Base-by-base conservation (phyloP, 2,113 vertebrate species). In the Pseudopipra pipra region DNA sequence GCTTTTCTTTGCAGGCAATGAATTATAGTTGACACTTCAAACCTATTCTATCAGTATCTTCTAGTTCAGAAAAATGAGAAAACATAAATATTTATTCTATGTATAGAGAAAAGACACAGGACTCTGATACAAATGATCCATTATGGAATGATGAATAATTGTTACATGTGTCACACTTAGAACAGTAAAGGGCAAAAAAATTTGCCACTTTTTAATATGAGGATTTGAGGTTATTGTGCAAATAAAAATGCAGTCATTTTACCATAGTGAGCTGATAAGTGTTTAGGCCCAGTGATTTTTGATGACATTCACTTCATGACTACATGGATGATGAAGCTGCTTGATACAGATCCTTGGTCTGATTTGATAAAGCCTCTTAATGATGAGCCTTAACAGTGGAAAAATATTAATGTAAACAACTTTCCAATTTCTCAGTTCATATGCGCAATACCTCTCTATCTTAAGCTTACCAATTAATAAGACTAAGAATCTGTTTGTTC, bases 21-120 rank as follows among this genome's bases (percentile, higher is more conserved):
- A 98, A 98, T 98, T 98, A 98, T 92, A 97, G 96, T 58, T 98
- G 97, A 97, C 97, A 98, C 92, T 97, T 97, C 92, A 97, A 97
- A 96, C 82, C 96, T 95, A 97, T 96, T 98, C 97, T 97, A 95
- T 96, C 97, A 97, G 71, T 96, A 98, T 98, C 96, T 97, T 89
- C 93, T 88, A 96, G 93, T 85, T 95, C 95, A 96, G 91, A 98
- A 98, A 98, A 98, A 98, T 97, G 93, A 98, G 89, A 97, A 98
- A 97, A 97, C 94, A 98, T 97, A 98, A 98, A 98, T 97, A 98
- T 98, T 98, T 98, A 98, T 97, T 98, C 96, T 94, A 95, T 95
- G 97, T 96, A 98, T 97, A 97, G 28, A 94, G 88, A 96, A 95
- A 54, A 97, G 89, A 97, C 78, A 92, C 24, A 96, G 62, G 54